Evolutionary conservation across 2,888 invertebrate genomes (phyloP), one percentile per base, ranked within the genome.

Genomic region (Dexiosoma caninum): DNA sequence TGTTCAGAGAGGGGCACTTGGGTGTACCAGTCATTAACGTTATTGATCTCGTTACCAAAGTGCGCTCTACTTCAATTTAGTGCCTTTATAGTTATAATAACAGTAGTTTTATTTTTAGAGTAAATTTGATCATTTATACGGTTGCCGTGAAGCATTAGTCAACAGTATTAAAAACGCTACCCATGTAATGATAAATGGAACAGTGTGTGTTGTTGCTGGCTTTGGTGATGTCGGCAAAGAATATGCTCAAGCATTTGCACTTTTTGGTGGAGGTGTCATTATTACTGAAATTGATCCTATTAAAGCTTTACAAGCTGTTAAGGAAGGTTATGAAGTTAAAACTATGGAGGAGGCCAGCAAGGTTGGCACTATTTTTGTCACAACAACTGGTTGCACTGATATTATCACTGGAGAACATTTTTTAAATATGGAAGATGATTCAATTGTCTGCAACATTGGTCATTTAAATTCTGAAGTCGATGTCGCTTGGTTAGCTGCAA

Each of bases 151-250:
- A 91, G 99, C 99, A 0, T 92, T 99, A 37, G 95, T 98, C 81
- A 99, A 99, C 91, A 99, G 99, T 74, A 98, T 99, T 86, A 99
- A 99, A 91, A 93, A 99, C 82, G 99, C 99, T 64, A 99, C 99
- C 6, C 99, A 99, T 88, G 95, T 99, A 12, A 99, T 99, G 99
- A 93, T 99, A 84, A 98, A 99, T 74, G 98, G 98, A 23, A 99
- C 99, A 91, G 98, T 98, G 0, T 97, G 97, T 88, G 95, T 97
- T n/a, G 98, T 99, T 1, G 98, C 96, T 83, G 99, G 99, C n/a
- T 99, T 98, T 89, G 99, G 99, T 64, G 99, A 99, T 92, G 99
- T 99, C 12, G 99, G 99, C 83, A 99, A 99, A 91, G 99, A 99
- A 59, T 97, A 97, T 88, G 98, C 98, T 19, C 88, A 98, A 89